Evolutionary conservation across 2,113 vertebrate genomes (phyloP), one percentile per base, ranked within the genome.

Genomic region (Sisor rabdophorus): DNA sequence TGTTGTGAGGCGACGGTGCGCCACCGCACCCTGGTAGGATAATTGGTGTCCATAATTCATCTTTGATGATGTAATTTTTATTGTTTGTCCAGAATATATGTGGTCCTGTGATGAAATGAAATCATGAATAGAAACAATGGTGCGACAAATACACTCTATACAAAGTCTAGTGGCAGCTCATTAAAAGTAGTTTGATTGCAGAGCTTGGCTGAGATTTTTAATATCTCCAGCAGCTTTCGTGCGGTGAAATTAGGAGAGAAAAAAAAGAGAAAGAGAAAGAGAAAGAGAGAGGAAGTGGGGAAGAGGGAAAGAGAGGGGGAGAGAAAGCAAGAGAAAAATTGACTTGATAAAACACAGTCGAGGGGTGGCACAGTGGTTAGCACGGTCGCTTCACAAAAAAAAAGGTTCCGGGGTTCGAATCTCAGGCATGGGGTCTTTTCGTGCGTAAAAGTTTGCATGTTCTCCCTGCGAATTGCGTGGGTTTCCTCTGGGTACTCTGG

Each of bases 121-220:
- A 65, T 32, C n/a, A n/a, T 11, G 24, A 26, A 6, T 24, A 60
- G 30, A 11, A 36, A 60, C 47, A 24, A 19, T 15, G 10, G 8
- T 44, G n/a, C 22, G 32, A 58, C n/a, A 52, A 40, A 32, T 24
- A 17, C 28, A 61, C 36, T 30, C 30, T 48, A 65, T 47, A 52
- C 61, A 55, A 40, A 24, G n/a, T 8, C 30, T n/a, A 53, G 24
- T 75, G 76, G 30, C 77, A 71, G 59, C 24, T 58, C 54, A 69
- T 71, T 79, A 63, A 65, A 78, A 61, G 54, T 24, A 48, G 22
- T 30, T 16, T 40, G 52, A 56, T 13, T 64, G 22, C 44, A 73
- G 65, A 83, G 55, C 60, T 53, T 54, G 55, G 54, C 55, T 50
- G 67, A 47, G 28, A 17, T 63, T 55, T 82, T 74, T 79, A 76